Base-by-base conservation (phyloP, 2,888 invertebrate genomes). In the Dicyrtomina minuta region DNA sequence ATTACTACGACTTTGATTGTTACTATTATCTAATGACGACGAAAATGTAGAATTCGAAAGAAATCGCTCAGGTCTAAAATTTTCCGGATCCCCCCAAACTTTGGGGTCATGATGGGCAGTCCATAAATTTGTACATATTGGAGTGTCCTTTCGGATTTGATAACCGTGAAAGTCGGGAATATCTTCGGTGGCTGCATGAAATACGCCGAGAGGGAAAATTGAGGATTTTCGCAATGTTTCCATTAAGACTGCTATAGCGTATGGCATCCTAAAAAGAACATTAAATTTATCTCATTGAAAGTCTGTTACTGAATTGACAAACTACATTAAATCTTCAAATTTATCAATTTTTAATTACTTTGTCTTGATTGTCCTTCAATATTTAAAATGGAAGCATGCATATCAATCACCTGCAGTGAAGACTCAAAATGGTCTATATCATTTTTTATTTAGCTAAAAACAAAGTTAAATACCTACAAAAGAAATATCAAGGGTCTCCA, bases 181-280 rank as follows among this genome's bases (percentile, higher is more conserved):
- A 20, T 44, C 49, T 59, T 67, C 59, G 10, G 39, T 46, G 2
- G 67, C 49, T 2, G 59, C 26, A 22, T 67, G 67, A 67, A 67
- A 67, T 17, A 46, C 46, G 2, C 67, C 67, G 12, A 67, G 49
- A 27, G 67, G 67, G 33, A 67, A 67, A 15, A 67, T 20, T 20
- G 67, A 26, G 2, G 67, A 59, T 20, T 44, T 44, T 22, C 67
- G 24, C 13, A 67, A 51, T 13, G 67, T 49, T 39, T 67, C 67
- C 67, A 67, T 67, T 58, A 67, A 55, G 12, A 58, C 44, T 10
- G 59, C 26, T 24, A 67, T 67, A 1, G 67, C 49, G 49, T 56
- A 58, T n/a, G 67, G 67, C 67, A 67, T 67, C 17, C 67, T 67
- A 17, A n/a, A n/a, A n/a, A n/a, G n/a, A n/a, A n/a, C n/a, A n/a